Evolutionary conservation across 1,140 invertebrate genomes (phyloP), one percentile per base, ranked within the genome.

Genomic region (Hyles euphorbiae): DNA sequence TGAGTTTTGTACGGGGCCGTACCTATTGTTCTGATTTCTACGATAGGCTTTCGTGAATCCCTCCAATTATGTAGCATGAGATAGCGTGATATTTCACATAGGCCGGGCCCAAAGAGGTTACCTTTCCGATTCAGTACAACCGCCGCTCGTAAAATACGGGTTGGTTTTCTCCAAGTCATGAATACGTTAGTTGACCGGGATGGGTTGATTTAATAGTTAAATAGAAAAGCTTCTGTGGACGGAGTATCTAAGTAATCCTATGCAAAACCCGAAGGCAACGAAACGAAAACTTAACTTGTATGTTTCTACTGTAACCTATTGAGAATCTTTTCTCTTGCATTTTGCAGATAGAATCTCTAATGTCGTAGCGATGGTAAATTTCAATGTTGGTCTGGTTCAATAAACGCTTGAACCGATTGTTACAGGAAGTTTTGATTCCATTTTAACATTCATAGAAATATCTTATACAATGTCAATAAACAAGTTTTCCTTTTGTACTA

Each of bases 131-230:
- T 78, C 74, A 68, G 58, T 70, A 73, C 72, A 71, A 75, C 70
- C 64, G 62, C 70, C 70, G 74, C 70, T 82, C 80, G 80, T 84
- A 86, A 87, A 83, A 70, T 72, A 72, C 57, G 56, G 74, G 68
- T 68, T 68, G 58, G 72, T 77, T 73, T 78, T 76, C 74, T 76
- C 72, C 61, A 62, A 74, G 70, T 78, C 83, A 84, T 87, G 83
- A 87, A 87, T 83, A 83, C 72, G 74, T 82, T 81, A 87, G 75
- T 75, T 70, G 70, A 64, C 63, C 65, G 67, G 56, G 49, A 69
- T 64, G 70, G 68, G 61, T 73, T 68, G 72, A 65, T 78, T 85
- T 83, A 83, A 83, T 83, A 85, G 71, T 83, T 85, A 85, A 85
- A 85, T 76, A 85, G 76, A 68, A 61, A 69, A 78, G 64, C 70